phyloP scores from a whole-genome alignment of 2,113 vertebrate genomes.

The Oryzias celebensis region DNA sequence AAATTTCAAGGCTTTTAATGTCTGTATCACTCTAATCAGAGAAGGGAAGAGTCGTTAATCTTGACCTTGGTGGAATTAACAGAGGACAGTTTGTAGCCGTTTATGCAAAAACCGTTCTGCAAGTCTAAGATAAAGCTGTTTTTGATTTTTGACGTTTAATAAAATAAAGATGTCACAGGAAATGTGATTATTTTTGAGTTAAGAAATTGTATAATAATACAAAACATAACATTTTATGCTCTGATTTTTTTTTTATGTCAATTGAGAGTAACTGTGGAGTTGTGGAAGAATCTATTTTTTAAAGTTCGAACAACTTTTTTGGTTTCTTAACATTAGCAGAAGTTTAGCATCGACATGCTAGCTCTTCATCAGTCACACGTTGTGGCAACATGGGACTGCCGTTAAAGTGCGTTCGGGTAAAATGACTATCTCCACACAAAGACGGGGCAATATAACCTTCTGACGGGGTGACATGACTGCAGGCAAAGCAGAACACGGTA shows the following conservation, averaged over 20 bases:
- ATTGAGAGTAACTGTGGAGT: background rate
- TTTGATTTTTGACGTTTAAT: conserved; percentile 37
- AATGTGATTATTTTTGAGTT: no score
- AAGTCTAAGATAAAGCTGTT: conserved; percentile 43
- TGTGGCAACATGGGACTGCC: conserved; percentile 25
- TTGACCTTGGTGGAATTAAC: conserved; percentile 75
- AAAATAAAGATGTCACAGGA: no score
- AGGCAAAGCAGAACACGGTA: conserved; percentile 61
- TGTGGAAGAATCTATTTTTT: background rate
- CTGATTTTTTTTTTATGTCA: conserved; percentile 23
- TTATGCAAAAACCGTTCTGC: conserved; percentile 54
- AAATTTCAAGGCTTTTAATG: conserved; percentile 80
- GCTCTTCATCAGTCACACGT: conserved; percentile 37
- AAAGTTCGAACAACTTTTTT: background rate
- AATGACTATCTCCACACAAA: conserved; percentile 48
- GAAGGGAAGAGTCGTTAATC: conserved; percentile 75
- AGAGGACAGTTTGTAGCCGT: conserved; percentile 53
- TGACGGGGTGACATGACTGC: conserved; percentile 60
- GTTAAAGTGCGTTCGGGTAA: conserved; percentile 39
- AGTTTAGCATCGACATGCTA: conserved; percentile 27
- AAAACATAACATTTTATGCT: conserved; percentile 3
- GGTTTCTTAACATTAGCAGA: conserved; percentile 24
- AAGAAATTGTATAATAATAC: background rate
- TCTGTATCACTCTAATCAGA: conserved; percentile 79
- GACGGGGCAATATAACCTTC: conserved; percentile 67